phyloP scores from a whole-genome alignment of 2,113 vertebrate species.

The Rallus limicola region DNA sequence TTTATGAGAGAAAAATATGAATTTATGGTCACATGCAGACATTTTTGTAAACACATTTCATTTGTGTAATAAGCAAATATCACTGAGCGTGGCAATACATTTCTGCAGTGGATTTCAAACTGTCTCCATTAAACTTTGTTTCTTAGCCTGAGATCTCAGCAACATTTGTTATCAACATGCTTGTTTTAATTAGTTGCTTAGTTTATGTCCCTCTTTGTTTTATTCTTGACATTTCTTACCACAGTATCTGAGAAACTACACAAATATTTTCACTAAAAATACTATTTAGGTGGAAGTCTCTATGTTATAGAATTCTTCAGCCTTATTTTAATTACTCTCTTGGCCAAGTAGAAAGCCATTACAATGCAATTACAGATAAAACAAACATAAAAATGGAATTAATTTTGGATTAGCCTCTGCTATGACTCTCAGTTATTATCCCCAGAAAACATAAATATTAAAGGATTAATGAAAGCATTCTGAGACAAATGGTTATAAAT shows the following conservation, averaged over 20 bases:
- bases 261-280: background rate
- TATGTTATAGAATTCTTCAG: background rate
- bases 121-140: background rate
- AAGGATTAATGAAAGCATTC: constrained; percentile 28
- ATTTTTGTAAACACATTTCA: background rate
- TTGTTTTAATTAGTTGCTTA: background rate
- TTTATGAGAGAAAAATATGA: background rate
- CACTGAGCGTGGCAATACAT: background rate
- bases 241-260: background rate
- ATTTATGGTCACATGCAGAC: background rate
- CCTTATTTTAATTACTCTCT: constrained; percentile 21
- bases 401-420: constrained; percentile 31
- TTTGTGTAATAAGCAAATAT: background rate
- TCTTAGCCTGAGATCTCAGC: background rate
- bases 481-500: constrained; percentile 19
- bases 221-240: background rate
- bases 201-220: background rate
- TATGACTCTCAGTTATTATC: constrained; percentile 13
- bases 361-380: constrained; percentile 25
- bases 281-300: background rate
- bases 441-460: constrained; percentile 37
- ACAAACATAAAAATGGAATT: constrained; percentile 34
- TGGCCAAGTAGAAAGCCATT: background rate
- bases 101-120: background rate
- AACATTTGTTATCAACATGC: background rate